Conservation (phyloP, 2,113 vertebrate species). For the Sapayoa aenigma region DNA sequence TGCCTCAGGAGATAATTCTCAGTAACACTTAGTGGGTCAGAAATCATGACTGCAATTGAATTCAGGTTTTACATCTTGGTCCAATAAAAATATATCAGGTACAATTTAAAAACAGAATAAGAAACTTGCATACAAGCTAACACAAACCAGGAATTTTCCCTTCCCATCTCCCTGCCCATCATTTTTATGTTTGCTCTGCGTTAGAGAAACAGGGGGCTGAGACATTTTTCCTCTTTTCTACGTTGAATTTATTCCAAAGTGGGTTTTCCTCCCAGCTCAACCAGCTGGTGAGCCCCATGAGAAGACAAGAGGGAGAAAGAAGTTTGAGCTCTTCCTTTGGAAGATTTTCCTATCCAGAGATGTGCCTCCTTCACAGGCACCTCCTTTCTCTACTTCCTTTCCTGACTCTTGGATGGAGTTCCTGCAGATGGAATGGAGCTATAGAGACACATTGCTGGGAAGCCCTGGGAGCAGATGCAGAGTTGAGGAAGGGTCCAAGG, state of each 20-base stretch:
- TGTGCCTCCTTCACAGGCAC: background rate
- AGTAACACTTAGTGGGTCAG: constrained; percentile 15
- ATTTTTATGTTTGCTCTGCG: background rate
- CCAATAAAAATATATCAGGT: constrained; percentile 44
- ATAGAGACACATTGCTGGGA: background rate
- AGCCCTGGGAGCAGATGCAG: background rate
- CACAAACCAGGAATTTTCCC: background rate
- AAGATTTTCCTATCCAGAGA: background rate
- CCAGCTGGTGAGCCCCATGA: background rate
- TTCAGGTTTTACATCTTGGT: background rate
- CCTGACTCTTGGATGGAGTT: background rate
- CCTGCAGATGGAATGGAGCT: background rate
- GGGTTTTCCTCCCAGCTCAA: background rate
- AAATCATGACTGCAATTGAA: constrained; percentile 18
- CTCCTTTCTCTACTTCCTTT: background rate
- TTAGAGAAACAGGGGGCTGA: background rate
- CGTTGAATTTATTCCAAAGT: background rate
- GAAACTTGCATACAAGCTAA: background rate
- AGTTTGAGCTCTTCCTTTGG: background rate
- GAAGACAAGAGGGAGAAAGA: background rate
- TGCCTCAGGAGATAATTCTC: constrained; percentile 29
- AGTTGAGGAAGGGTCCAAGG: background rate
- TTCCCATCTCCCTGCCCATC: background rate
- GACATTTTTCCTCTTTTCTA: background rate
- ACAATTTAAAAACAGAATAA: background rate